Conservation (phyloP, 2,113 vertebrate genomes). For the Empidonax alnorum region DNA sequence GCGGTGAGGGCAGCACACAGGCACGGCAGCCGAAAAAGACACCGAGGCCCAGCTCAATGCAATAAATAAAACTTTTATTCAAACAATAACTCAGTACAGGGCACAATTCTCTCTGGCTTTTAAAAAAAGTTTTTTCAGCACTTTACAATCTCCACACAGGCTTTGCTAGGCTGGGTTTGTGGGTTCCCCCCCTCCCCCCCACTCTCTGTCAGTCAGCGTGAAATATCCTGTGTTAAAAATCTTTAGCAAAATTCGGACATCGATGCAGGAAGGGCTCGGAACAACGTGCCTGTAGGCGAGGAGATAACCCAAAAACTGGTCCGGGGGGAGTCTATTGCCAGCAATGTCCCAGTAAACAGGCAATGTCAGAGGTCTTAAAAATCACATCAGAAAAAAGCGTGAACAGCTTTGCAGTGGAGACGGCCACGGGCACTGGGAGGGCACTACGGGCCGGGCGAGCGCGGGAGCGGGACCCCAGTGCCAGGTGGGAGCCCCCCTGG, state of each 20-base stretch:
- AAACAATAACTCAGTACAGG: slow-evolving; percentile 79
- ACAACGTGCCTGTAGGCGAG: slow-evolving; percentile 36
- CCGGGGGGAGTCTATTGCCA: not conserved
- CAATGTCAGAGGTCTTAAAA: slow-evolving; percentile 35
- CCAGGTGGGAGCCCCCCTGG: not conserved
- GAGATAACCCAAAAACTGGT: slow-evolving; percentile 52
- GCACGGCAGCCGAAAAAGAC: slow-evolving; percentile 62
- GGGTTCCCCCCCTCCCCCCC: not conserved
- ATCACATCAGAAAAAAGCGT: slow-evolving; percentile 31
- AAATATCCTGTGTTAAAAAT: slow-evolving; percentile 71
- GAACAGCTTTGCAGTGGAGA: slow-evolving; percentile 27
- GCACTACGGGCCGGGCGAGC: not conserved
- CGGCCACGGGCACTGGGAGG: not conserved
- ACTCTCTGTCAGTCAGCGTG: slow-evolving; percentile 51
- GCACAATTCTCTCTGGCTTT: slow-evolving; percentile 74
- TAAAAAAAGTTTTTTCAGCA: slow-evolving; percentile 59
- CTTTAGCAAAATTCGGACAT: slow-evolving; percentile 66
- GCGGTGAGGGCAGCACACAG: slow-evolving; percentile 6
- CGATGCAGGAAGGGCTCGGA: slow-evolving; percentile 37
- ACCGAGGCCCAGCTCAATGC: slow-evolving; percentile 72
- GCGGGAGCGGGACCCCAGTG: not conserved
- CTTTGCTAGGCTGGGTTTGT: slow-evolving; percentile 29
- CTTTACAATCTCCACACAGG: slow-evolving; percentile 72
- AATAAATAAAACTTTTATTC: slow-evolving; percentile 88
- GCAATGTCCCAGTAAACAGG: slow-evolving; percentile 49